phyloP scores from a whole-genome alignment of 2,888 invertebrate genomes.

The Gortyna flavago region DNA sequence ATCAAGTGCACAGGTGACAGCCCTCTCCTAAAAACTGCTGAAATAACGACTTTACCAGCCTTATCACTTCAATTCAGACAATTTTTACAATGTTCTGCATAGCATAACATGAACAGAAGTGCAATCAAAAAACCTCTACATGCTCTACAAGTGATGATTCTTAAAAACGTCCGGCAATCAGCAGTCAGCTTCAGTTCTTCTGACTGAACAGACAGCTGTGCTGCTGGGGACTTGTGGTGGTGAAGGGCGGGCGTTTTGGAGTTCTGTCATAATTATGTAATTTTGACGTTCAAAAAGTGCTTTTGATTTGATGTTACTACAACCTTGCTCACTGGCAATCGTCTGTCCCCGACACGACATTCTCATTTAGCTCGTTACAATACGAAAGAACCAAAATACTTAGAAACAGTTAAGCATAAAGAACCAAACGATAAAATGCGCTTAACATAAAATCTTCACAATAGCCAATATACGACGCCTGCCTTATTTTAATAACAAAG shows the following conservation, averaged over 20 bases:
- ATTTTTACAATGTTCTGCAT: background rate
- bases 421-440: constrained; percentile 22
- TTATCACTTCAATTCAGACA: background rate
- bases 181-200: background rate
- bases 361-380: background rate
- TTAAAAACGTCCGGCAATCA: background rate
- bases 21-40: background rate
- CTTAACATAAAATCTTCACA: constrained; percentile 34
- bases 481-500: constrained; percentile 55
- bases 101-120: background rate
- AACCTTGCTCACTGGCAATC: background rate
- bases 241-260: background rate
- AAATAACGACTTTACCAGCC: background rate
- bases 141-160: background rate
- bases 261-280: background rate
- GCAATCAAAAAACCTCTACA: background rate
- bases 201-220: background rate
- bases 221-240: background rate
- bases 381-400: background rate
- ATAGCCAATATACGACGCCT: constrained; percentile 47
- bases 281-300: background rate
- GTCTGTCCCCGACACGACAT: background rate
- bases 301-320: background rate
- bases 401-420: background rate
- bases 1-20: background rate